Evolutionary conservation across 2,113 vertebrate species (phyloP), one percentile per base, ranked within the genome.

Genomic region (Galbula dea): DNA sequence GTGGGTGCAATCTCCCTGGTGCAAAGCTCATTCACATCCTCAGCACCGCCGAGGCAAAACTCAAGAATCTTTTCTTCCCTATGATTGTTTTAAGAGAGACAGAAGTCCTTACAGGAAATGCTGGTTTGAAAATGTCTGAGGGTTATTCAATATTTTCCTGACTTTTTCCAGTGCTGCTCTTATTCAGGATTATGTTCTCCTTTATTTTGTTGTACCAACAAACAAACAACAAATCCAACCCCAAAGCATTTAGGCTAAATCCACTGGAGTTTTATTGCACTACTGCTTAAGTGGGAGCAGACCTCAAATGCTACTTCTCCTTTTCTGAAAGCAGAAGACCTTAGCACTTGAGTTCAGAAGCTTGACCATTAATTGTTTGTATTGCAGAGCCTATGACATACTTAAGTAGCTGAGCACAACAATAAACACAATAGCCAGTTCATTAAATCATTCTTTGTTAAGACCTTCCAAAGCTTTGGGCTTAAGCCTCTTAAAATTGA

Each of bases 371-470:
- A 96, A 94, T 92, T 95, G 95, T 96, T 96, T 94, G 95, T 93
- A 94, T 91, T 96, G 88, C 93, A 93, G 91, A 91, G 93, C 89
- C 94, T 92, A 94, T 91, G 91, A 95, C 96, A 96, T 39, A 94
- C 91, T 96, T 96, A 96, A 96, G 93, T 96, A 96, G 93, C 95
- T 91, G 95, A 95, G 93, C 89, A 95, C 82, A 96, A 96, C 93
- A 96, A 96, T 80, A 94, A 94, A 95, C 94, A 96, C 93, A 94
- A 93, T 96, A 93, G 87, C 87, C 61, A 85, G 91, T 95, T 95
- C 93, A 95, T 96, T 94, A 96, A 96, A 96, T 96, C 94, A 89
- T 93, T 96, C 94, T 95, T 95, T 94, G 94, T 96, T 95, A 95
- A 96, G 94, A 94, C 75, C 76, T 94, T 80, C 78, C 91, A 94